Evolutionary conservation across 2,113 vertebrate species (phyloP), one percentile per base, ranked within the genome.

Genomic region (Tenebrosternarchus preto): DNA sequence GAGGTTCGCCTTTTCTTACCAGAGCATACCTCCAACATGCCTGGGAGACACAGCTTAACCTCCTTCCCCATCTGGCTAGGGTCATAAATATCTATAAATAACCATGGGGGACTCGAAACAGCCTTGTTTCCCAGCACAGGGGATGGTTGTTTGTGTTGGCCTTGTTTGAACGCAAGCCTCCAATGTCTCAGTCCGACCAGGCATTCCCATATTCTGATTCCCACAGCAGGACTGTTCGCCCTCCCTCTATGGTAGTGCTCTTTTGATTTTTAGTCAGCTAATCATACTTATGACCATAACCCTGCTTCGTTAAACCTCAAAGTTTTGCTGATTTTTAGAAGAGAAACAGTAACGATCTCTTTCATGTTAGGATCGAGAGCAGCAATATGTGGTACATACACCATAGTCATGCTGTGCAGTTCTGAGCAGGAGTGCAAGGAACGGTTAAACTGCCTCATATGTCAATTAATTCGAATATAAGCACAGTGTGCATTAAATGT

Each of bases 111-210:
- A 72, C 57, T 76, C 73, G 50, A 75, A 73, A 3, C 73, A 70
- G 63, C 64, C 68, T 59, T 74, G 60, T 73, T 84, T 84, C 80
- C 80, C 82, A 86, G 77, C 59, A 55, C 68, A 80, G 71, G 5
- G 20, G 73, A 73, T 69, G 57, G 73, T 67, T 88, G 85, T 88
- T 86, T 85, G 83, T 74, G 71, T 83, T 87, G 86, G 86, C 83
- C 69, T 56, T 83, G 73, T 75, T 43, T 76, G 80, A 81, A 76
- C 69, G 64, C 75, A 70, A 59, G 82, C 75, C 80, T 70, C 79
- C 77, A 31, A 66, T 60, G 67, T 84, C 69, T 46, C 69, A 70
- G 73, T 79, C 64, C 36, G 76, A 77, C 79, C 55, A 77, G 68
- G 75, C 82, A 83, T 83, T 83, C 82, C 84, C 82, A 80, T 78